Conservation (phyloP, 1,140 invertebrate species). For the Diachasma alloeum region DNA sequence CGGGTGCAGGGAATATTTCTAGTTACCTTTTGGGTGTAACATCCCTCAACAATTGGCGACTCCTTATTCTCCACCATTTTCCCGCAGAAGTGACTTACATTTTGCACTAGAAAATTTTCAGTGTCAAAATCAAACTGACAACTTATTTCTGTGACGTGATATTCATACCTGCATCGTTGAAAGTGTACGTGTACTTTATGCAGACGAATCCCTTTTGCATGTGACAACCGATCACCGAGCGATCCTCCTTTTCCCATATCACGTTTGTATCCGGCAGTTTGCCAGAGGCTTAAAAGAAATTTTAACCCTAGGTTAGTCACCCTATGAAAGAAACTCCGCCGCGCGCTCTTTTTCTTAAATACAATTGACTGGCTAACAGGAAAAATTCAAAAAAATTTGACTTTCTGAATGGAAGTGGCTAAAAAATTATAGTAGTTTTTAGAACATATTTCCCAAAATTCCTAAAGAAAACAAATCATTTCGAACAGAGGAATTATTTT, state of each 20-base stretch:
- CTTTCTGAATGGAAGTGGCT: too few relatives aligned
- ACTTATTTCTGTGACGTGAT: neutral
- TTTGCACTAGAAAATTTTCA: conserved; percentile 34
- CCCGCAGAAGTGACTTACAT: conserved; percentile 43
- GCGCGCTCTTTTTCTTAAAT: too few relatives aligned
- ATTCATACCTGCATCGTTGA: conserved; percentile 37
- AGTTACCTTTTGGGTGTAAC: conserved; percentile 42
- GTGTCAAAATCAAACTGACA: too few relatives aligned
- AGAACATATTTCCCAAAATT: too few relatives aligned
- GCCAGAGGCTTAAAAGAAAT: conserved; percentile 27
- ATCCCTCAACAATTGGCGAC: conserved; percentile 36
- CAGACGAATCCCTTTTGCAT: conserved; percentile 32
- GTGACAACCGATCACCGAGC: conserved; percentile 11
- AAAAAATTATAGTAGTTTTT: too few relatives aligned
- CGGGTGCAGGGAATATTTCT: neutral
- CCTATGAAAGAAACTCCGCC: too few relatives aligned
- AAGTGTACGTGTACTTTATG: conserved; percentile 43
- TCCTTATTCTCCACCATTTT: conserved; percentile 39
- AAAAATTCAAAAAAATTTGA: too few relatives aligned
- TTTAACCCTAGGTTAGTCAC: too few relatives aligned
- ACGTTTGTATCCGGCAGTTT: conserved; percentile 32
- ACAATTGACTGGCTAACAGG: too few relatives aligned
- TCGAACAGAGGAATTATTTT: too few relatives aligned
- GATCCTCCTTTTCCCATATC: conserved; percentile 24
- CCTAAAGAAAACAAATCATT: too few relatives aligned